Percentiles rank a stretch among this genome's conserved stretches.
Conservation (phyloP, 2,113 vertebrate species). For the Cyprinodon brontotheroides region DNA sequence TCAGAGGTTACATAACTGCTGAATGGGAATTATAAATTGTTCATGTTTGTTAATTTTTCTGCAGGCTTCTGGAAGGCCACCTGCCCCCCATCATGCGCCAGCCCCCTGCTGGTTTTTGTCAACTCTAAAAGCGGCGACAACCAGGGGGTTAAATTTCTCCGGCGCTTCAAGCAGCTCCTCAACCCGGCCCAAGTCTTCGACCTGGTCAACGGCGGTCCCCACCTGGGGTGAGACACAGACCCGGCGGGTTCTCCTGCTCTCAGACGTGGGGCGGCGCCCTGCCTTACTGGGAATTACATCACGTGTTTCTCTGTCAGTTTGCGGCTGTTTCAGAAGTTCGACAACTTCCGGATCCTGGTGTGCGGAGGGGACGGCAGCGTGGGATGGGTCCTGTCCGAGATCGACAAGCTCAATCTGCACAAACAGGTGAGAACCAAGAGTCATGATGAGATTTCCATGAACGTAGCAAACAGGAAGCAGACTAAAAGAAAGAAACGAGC, state of each 20-base stretch:
- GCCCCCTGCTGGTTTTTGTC: slow-evolving; percentile 97
- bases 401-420: slow-evolving; percentile 95
- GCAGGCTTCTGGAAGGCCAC: slow-evolving; percentile 99
- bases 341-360: slow-evolving; percentile 97
- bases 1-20: too few relatives aligned
- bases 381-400: slow-evolving; percentile 98
- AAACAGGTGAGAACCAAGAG: slow-evolving; percentile 84
- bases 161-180: slow-evolving; percentile 97
- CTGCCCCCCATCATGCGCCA: slow-evolving; percentile 96
- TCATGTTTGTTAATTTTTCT: not conserved
- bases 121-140: slow-evolving; percentile 99
- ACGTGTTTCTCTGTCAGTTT: slow-evolving; percentile 81
- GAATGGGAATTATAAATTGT: too few relatives aligned
- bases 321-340: slow-evolving; percentile 97
- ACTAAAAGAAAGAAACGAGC: too few relatives aligned
- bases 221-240: slow-evolving; percentile 87
- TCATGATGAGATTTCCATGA: too few relatives aligned
- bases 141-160: slow-evolving; percentile 98
- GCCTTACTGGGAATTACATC: too few relatives aligned
- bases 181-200: slow-evolving; percentile 99
- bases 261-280: not conserved
- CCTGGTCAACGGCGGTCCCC: slow-evolving; percentile 97
- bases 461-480: too few relatives aligned
- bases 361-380: slow-evolving; percentile 98
- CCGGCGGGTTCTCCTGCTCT: too few relatives aligned